Evolutionary conservation across 1,140 invertebrate species (phyloP), one percentile per base, ranked within the genome.

Genomic region (Hyles euphorbiae): DNA sequence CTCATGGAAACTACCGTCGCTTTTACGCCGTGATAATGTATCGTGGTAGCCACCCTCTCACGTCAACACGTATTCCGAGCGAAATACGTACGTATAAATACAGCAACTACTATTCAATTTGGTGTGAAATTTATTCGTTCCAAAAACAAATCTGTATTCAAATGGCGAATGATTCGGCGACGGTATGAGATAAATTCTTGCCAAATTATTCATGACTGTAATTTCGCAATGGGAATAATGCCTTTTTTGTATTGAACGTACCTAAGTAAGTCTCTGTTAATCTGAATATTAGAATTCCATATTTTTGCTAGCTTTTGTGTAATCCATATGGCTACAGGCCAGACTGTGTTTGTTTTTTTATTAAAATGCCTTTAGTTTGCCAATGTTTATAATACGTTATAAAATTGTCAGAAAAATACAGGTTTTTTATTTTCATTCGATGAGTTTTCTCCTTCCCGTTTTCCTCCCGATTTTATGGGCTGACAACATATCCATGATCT

Each of bases 1-100:
- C 68, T 73, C 56, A 51, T 56, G 65, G 59, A 62, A 75, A 71
- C 74, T 62, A 72, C 70, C 67, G 70, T 70, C 68, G 71, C 67
- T 70, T 71, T 68, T 58, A 67, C 65, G 53, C 22, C 65, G 60
- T 65, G 60, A 65, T 63, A 63, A 63, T 58, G 64, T 45, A 65
- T 40, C 60, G 33, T 22, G 12, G 43, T 43, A 33, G 50, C 9
- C 50, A 52, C 50, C 33, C 8, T 36, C 8, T 11, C 43, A 54
- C 22, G 11, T 45, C 53, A 44, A 44, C 33, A 44, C 53, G 22
- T 54, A 1, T 44, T 32, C 22, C 11, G 34, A 45, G 12, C 11
- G 36, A 54, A 44, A 44, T 44, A 12, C 36, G 33, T 50, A 5
- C 49, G 4, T 51, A 34, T 9, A 51, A 9, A 33, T 34, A 3